phyloP scores from a whole-genome alignment of 1,140 invertebrate genomes.

The Hetaerina americana region DNA sequence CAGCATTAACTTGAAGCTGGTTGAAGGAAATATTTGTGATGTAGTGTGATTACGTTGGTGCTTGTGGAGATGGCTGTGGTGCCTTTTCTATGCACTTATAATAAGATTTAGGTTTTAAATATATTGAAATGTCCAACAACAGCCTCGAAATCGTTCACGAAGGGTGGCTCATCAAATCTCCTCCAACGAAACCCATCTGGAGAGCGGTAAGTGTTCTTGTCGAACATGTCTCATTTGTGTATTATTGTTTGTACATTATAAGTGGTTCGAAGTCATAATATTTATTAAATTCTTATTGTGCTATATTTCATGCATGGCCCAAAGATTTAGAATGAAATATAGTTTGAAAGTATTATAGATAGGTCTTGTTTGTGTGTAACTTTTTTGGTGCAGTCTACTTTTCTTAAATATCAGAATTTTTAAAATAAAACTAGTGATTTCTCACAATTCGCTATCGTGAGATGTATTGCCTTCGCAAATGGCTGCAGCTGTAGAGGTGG shows the following conservation, averaged over 20 bases:
- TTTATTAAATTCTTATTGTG: no score
- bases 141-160: conserved; percentile 51
- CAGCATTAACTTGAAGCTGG: background rate
- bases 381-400: no score
- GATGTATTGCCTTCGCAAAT: no score
- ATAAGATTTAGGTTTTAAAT: background rate
- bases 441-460: no score
- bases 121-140: background rate
- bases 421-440: no score
- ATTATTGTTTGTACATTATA: background rate
- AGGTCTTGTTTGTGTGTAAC: no score
- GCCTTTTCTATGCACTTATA: background rate
- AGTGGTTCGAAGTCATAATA: no score
- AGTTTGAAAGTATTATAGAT: no score
- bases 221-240: background rate
- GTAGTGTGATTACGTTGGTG: background rate
- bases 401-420: no score
- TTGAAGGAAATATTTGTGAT: background rate
- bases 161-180: conserved; percentile 86
- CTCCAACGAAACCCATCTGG: conserved; percentile 74
- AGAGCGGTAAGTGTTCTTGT: conserved; percentile 62
- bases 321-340: no score
- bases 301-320: no score
- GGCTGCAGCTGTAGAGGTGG: no score
- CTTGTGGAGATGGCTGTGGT: background rate